These are phyloP conservation scores for Astyanax mexicanus DNA, from an alignment of 2,797 vertebrate species.

Conservation along the genomic window DNA sequence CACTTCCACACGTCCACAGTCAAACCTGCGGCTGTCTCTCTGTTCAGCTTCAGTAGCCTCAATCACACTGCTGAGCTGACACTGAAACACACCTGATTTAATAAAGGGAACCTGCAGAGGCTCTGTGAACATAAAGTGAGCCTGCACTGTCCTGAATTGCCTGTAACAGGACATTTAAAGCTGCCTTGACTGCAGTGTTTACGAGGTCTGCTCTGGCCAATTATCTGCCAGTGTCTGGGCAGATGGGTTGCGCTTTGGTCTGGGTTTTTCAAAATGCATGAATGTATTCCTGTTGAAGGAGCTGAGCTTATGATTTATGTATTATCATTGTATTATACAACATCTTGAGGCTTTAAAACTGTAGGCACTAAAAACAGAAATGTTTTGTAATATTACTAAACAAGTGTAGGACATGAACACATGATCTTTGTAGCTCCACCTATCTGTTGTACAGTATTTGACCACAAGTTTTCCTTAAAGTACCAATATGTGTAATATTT, in stretches of 20 bases:
- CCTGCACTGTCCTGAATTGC: constrained; percentile 46
- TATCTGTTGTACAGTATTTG: neutral
- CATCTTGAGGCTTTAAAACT: neutral
- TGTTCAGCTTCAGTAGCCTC: constrained; percentile 32
- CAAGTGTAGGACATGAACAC: neutral
- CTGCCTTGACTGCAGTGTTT: constrained; percentile 20
- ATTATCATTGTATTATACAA: neutral
- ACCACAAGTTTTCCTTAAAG: no score
- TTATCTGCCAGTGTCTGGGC: constrained; percentile 39
- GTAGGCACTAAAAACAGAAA: neutral
- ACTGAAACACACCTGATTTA: constrained; percentile 56
- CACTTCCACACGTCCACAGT: neutral
- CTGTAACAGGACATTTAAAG: constrained; percentile 49
- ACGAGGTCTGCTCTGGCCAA: constrained; percentile 37
- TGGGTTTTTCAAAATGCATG: constrained; percentile 21
- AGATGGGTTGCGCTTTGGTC: constrained; percentile 28
- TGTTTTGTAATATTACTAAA: neutral
- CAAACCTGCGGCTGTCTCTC: neutral
- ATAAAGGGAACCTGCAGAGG: constrained; percentile 53
- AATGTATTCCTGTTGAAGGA: constrained; percentile 7
- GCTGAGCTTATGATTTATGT: neutral
- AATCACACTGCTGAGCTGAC: constrained; percentile 39
- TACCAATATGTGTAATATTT: no score
- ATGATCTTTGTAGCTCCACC: neutral
- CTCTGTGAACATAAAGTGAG: constrained; percentile 46